Evolutionary conservation across 2,797 vertebrate species (phyloP).

Genomic region (Xiphorhynchus erythropygius): DNA sequence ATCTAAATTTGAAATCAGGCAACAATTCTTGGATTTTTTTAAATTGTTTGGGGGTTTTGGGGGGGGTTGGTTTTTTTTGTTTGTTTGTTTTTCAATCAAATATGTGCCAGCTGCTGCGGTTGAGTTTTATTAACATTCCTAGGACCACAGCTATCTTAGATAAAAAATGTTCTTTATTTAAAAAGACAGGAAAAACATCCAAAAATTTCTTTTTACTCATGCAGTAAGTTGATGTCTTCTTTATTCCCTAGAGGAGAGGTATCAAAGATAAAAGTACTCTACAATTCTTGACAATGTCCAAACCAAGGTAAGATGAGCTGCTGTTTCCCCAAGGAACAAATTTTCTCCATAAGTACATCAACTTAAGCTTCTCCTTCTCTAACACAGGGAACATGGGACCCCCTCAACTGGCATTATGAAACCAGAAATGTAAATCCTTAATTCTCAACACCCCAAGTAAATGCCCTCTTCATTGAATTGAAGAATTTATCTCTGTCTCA

Average conservation of each 20-base stretch:
- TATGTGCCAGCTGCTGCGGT: not conserved
- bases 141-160: not conserved
- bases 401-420: not conserved
- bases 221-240: not conserved
- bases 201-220: not conserved
- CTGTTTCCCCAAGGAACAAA: not conserved
- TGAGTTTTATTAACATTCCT: not conserved
- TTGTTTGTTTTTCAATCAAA: not conserved
- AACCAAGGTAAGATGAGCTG: not conserved
- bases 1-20: not conserved
- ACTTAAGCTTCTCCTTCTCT: not conserved
- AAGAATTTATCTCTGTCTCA: not conserved
- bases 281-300: not conserved
- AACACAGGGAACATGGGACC: not conserved
- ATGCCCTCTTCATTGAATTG: not conserved
- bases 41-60: not conserved
- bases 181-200: not conserved
- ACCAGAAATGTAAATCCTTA: not conserved
- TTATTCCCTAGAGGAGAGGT: not conserved
- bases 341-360: not conserved
- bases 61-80: no score
- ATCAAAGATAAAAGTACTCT: not conserved
- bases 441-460: not conserved
- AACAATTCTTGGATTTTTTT: not conserved
- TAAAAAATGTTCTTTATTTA: not conserved